A percentile compares a stretch with the other conserved stretches of the same genome.
These are phyloP conservation scores for Lordiphosa andalusiaca DNA, from an alignment of 2,888 invertebrate species.

Conservation along the genomic window DNA sequence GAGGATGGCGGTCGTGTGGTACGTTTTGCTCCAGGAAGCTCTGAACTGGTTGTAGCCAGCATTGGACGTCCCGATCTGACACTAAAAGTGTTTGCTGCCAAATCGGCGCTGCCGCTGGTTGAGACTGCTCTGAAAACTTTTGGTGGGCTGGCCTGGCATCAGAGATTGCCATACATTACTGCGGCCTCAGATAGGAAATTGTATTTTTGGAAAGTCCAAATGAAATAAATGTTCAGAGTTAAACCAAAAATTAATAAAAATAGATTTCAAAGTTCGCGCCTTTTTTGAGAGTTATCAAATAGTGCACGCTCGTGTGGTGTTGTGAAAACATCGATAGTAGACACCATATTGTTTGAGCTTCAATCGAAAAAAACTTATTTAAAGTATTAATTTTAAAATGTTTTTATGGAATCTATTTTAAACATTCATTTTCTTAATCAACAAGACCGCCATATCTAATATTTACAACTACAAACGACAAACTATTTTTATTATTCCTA, in stretches of 20 bases:
- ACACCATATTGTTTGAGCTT: too few species aligned
- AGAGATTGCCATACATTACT: slow-evolving; percentile 83
- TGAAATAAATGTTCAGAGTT: slow-evolving; percentile 38
- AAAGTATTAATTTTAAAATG: too few species aligned
- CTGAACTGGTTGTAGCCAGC: slow-evolving; percentile 85
- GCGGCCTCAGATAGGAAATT: slow-evolving; percentile 83
- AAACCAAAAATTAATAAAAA: slow-evolving; percentile 7
- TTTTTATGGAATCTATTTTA: too few species aligned
- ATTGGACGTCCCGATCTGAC: slow-evolving; percentile 85
- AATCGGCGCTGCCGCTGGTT: slow-evolving; percentile 82
- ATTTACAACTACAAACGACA: too few species aligned
- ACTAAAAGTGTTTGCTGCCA: slow-evolving; percentile 84
- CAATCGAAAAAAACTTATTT: too few species aligned
- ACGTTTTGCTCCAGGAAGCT: slow-evolving; percentile 83
- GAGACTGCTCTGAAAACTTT: slow-evolving; percentile 82
- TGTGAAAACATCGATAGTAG: too few species aligned
- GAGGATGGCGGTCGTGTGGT: slow-evolving; percentile 84
- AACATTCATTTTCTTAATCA: too few species aligned
- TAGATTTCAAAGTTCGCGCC: too few species aligned
- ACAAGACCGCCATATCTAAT: too few species aligned
- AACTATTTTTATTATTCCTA: too few species aligned
- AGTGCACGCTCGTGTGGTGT: too few species aligned
- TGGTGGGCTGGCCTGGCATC: slow-evolving; percentile 85
- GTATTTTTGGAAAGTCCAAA: slow-evolving; percentile 83
- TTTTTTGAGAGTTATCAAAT: too few species aligned